phyloP scores from a whole-genome alignment of 2,888 invertebrate species.

The Acrocyrtus sp. region DNA sequence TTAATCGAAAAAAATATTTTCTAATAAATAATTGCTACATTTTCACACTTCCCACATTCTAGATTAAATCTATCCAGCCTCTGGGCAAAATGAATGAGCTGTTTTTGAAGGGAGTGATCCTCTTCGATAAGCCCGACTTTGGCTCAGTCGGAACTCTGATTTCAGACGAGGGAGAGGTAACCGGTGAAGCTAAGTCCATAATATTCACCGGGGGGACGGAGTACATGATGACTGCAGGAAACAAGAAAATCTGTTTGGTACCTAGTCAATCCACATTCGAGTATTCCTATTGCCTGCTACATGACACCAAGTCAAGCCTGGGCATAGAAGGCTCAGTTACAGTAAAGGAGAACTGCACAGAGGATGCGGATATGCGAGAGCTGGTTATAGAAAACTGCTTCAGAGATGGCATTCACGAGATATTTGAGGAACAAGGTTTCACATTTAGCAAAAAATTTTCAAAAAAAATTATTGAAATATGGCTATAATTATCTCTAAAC shows the following conservation, averaged over 20 bases:
- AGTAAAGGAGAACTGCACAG: constrained; percentile 24
- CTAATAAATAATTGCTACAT: background rate
- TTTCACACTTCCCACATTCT: background rate
- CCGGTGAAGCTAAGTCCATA: constrained; percentile 15
- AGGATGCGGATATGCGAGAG: background rate
- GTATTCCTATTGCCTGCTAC: constrained; percentile 21
- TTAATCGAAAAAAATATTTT: no score
- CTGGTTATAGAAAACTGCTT: constrained; percentile 28
- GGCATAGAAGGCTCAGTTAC: constrained; percentile 13
- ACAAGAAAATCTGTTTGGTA: constrained; percentile 10
- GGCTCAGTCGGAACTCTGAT: background rate
- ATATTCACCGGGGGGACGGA: constrained; percentile 13
- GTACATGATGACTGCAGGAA: constrained; percentile 3
- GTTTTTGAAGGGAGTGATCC: constrained; percentile 14
- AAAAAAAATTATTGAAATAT: no score
- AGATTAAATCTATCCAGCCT: constrained; percentile 36
- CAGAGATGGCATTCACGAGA: constrained; percentile 16
- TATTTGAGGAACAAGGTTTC: background rate
- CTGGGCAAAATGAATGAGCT: constrained; percentile 29
- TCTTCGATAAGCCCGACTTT: constrained; percentile 23
- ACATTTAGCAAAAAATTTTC: no score
- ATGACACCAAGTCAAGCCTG: constrained; percentile 13
- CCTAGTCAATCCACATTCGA: constrained; percentile 6
- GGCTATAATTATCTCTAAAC: no score
- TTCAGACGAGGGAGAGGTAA: constrained; percentile 11